Evolutionary conservation across 2,888 invertebrate genomes (phyloP), one percentile per base, ranked within the genome.

Genomic region (Andrena marginata): DNA sequence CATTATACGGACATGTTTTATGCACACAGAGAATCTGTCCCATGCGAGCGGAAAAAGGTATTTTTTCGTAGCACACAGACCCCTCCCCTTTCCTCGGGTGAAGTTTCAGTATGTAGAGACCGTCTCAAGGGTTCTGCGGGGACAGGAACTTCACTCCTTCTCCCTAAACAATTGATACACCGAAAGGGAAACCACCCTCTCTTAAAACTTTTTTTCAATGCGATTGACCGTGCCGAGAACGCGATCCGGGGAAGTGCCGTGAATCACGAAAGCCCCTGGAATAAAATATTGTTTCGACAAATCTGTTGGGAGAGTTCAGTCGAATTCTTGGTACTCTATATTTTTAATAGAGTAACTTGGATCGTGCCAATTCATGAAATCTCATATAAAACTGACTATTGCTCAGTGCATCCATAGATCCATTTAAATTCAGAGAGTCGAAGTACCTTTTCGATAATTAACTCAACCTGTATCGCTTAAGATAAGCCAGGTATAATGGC

Each of bases 151-250:
- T 80, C 48, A 56, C 69, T 54, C 51, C 35, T 78, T 62, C 68
- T 76, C 63, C 70, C 85, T 67, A 80, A 82, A 88, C 88, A 86
- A 88, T 86, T 84, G 88, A 86, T 86, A 78, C 88, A 72, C 64
- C 63, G 70, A 56, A 77, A 76, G 73, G 77, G 86, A 68, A 69
- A 79, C 56, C 71, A 63, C 35, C 63, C 70, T 70, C 70, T 65
- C 73, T 79, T 77, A 71, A 86, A 83, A 79, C 84, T 79, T 70
- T 77, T 72, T 68, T 56, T 84, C 78, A 29, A 87, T 82, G 77
- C 62, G 70, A 72, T 77, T 79, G 84, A 60, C 60, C 71, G 51
- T 33, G 76, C 65, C 10, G 76, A 48, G 49, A 56, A 72, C 67
- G 29, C 67, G 35, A 31, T 35, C 63, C 48, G 59, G 51, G 64